Base-by-base conservation (phyloP, 2,888 invertebrate species). In the Erynnis tages region DNA sequence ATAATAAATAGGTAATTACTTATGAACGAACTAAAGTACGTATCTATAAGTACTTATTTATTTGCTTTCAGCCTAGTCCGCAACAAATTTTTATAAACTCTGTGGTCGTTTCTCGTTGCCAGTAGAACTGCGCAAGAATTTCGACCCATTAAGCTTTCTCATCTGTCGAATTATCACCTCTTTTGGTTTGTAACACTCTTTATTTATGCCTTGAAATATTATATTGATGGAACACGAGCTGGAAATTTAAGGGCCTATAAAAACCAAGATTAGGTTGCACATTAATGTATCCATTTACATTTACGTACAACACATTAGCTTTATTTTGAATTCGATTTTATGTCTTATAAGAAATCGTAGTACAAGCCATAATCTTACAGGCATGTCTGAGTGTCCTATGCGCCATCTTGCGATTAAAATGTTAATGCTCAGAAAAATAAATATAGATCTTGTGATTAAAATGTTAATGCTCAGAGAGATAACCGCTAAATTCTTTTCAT, bases 141-240 rank as follows among this genome's bases (percentile, higher is more conserved):
- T 56, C 61, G 50, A 54, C 48, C 67, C 65, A 54, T 68, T 67
- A 67, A 57, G 60, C 53, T 59, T 55, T 58, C 59, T 55, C 47
- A 46, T 32, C 35, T 55, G 58, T 62, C 59, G 57, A 61, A 63
- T 61, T 63, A 57, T 60, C 54, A 53, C 57, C 48, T 47, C 44
- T 55, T 54, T 55, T 55, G 41, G 56, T 55, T 56, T 55, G 55
- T 55, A 54, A 54, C 55, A 52, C 45, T 43, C 49, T 49, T 54
- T 60, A 60, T 60, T 55, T 56, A 58, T 55, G 40, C 34, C 29
- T 38, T 52, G 45, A 54, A 56, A 60, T 53, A 41, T 41, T 27
- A 43, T 50, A 50, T 50, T 50, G 50, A 34, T 17, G 34, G 41
- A 35, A 35, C 50, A 27, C 29, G 29, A 43, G 19, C 27, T 29